These are phyloP conservation scores for Elgonia sp. DNA, from an alignment of 2,888 invertebrate genomes.

Conservation along the genomic window DNA sequence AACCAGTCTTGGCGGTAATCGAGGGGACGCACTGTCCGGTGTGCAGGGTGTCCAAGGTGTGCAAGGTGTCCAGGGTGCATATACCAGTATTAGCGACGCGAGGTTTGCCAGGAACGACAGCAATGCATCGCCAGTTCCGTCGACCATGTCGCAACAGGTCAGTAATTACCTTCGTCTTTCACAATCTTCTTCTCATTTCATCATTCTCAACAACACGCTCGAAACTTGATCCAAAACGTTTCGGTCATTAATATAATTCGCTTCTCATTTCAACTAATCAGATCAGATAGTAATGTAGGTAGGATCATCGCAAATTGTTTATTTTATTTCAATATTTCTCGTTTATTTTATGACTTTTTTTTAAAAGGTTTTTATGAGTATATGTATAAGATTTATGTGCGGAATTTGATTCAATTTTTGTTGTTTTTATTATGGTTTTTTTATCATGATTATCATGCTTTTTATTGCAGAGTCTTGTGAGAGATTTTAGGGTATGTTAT, in stretches of 20 bases:
- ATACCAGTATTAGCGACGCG: constrained; percentile 91
- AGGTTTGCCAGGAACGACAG: constrained; percentile 92
- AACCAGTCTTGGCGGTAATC: constrained; percentile 91
- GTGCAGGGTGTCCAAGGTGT: constrained; percentile 87
- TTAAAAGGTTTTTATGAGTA: no score
- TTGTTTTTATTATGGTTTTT: not conserved
- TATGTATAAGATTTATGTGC: not conserved
- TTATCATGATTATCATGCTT: not conserved
- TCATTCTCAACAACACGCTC: constrained; percentile 1
- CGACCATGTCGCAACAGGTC: constrained; percentile 91
- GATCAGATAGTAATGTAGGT: not conserved
- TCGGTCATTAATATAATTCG: not conserved
- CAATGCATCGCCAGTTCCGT: constrained; percentile 93
- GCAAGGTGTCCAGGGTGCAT: constrained; percentile 87
- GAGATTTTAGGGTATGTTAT: no score
- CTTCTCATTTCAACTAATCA: constrained; percentile 30
- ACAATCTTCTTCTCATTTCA: constrained; percentile 39
- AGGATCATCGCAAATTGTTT: not conserved
- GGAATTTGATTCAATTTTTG: not conserved
- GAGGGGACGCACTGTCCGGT: constrained; percentile 90
- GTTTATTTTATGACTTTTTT: no score
- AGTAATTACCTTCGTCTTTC: constrained; percentile 70
- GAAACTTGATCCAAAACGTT: not conserved
- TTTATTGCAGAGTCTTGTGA: not conserved
- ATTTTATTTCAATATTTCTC: not conserved